Base-by-base conservation (phyloP, 2,888 invertebrate genomes). In the Pseudanteris insignis region DNA sequence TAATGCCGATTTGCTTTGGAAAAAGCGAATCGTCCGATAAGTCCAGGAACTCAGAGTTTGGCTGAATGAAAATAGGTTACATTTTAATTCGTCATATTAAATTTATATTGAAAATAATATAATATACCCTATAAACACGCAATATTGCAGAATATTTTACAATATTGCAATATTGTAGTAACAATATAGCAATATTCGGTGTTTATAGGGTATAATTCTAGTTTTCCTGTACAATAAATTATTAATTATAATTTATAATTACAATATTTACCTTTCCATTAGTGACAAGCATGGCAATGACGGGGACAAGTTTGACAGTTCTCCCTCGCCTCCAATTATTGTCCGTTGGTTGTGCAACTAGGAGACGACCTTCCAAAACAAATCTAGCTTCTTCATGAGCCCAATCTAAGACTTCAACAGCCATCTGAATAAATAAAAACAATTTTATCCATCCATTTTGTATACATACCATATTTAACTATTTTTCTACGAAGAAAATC, bases 241-340 rank as follows among this genome's bases (percentile, higher is more conserved):
- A n/a, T n/a, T n/a, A n/a, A n/a, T n/a, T n/a, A n/a, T n/a, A n/a
- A n/a, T n/a, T n/a, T n/a, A n/a, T n/a, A n/a, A n/a, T n/a, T n/a
- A n/a, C n/a, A n/a, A n/a, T n/a, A n/a, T n/a, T n/a, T 82, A 94
- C 94, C 88, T 93, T 92, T 84, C 94, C 94, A 77, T 92, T 90
- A 71, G 92, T 93, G 73, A 95, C 91, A 81, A 96, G 87, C 78
- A 95, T 86, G 57, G 93, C 94, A 82, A 92, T 92, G 66, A 94
- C 89, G 43, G 92, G 90, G 67, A 90, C 88, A 76, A 95, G 85
- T 82, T 94, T 94, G 72, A 93, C 91, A 51, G 92, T 92, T 71
- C 92, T 87, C 66, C 92, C 92, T 78, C 91, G 90, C 70, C 91
- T 86, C 92, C 92, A 92, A 80, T 92, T 92, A 82, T 91, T 92